phyloP scores from a whole-genome alignment of 2,888 invertebrate genomes.

The Caenorhabditis sp. region DNA sequence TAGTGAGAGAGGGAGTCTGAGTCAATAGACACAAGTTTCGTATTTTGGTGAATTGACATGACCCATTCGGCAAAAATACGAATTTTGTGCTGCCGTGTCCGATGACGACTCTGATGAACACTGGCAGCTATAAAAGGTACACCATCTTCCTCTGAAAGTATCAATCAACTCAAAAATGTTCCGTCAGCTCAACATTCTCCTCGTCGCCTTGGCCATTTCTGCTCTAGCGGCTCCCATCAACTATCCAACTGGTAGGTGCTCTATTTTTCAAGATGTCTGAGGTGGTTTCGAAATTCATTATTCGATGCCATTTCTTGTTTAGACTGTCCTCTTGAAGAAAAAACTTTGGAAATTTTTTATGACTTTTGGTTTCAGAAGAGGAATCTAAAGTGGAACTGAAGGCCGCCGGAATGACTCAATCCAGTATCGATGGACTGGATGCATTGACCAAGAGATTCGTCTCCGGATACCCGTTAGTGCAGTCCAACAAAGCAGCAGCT shows the following conservation, averaged over 20 bases:
- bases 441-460: conserved; percentile 21
- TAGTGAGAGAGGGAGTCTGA: background rate
- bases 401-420: conserved; percentile 35
- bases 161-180: conserved; percentile 17
- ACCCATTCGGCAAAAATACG: conserved; percentile 2
- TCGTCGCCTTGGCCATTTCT: background rate
- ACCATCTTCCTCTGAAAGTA: background rate
- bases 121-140: conserved; percentile 1
- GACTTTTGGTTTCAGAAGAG: conserved; percentile 12
- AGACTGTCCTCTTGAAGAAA: no score
- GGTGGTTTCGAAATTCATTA: no score
- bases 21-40: background rate
- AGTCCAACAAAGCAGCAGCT: conserved; percentile 4
- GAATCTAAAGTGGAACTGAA: conserved; percentile 4
- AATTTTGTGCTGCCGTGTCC: conserved; percentile 25
- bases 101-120: background rate
- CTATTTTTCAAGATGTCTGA: no score
- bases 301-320: no score
- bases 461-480: conserved; percentile 27
- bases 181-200: background rate
- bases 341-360: no score
- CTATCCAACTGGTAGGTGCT: conserved; percentile 30
- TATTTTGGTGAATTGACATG: background rate
- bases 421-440: conserved; percentile 32
- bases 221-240: background rate